phyloP scores from a whole-genome alignment of 2,888 invertebrate species.

The Pecten maximus region DNA sequence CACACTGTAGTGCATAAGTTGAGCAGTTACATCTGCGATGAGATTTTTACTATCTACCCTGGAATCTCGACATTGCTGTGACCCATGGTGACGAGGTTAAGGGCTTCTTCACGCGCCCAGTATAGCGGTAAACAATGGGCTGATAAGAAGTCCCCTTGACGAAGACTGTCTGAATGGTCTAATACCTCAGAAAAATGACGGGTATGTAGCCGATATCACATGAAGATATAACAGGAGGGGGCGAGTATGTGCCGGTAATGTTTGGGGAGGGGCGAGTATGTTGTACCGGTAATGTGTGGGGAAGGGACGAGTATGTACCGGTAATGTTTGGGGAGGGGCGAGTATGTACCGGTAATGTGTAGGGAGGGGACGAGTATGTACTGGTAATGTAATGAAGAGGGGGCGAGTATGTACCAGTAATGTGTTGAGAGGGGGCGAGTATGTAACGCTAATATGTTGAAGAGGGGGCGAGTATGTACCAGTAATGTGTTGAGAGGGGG shows the following conservation, averaged over 20 bases:
- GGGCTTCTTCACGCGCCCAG: constrained; percentile 26
- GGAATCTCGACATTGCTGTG: background rate
- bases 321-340: background rate
- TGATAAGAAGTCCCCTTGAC: constrained; percentile 25
- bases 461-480: background rate
- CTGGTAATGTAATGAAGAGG: background rate
- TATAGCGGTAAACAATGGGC: background rate
- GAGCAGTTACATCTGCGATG: background rate
- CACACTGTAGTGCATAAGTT: background rate
- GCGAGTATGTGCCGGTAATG: background rate
- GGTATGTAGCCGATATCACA: background rate
- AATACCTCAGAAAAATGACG: constrained; percentile 26
- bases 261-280: background rate
- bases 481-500: background rate
- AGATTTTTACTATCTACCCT: background rate
- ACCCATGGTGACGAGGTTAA: background rate
- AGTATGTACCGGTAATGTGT: background rate
- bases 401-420: background rate
- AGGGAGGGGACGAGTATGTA: background rate
- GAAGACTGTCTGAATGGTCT: constrained; percentile 21
- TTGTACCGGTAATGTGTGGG: background rate
- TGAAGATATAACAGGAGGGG: no score
- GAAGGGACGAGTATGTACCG: background rate
- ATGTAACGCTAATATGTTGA: background rate
- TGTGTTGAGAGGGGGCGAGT: background rate